Evolutionary conservation across 1,140 invertebrate species (phyloP), one percentile per base, ranked within the genome.

Genomic region (Helicorthomorpha holstii): DNA sequence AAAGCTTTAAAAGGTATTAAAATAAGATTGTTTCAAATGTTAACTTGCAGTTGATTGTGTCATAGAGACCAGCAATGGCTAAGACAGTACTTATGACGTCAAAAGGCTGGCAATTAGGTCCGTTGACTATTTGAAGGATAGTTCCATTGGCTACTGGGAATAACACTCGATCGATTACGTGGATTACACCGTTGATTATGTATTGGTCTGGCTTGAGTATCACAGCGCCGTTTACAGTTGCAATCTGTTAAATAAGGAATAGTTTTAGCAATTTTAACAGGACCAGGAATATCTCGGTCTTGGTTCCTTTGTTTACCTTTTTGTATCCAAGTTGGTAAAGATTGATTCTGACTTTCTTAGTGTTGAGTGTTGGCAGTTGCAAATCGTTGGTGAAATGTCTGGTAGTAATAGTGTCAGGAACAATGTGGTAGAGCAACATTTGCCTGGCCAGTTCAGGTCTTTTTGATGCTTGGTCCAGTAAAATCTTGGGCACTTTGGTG

Each of bases 211-310:
- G 27, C 0, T 23, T 29, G 42, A 27, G 45, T 34, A 60, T 47
- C 23, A 49, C 45, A 1, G 57, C 58, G 19, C 56, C 58, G 42
- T 60, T 60, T 12, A 60, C 49, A 1, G 58, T 58, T 38, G 44
- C 44, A 22, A 46, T 46, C 44, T 46, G 25, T 41, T 12, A 41
- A 12, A 41, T 12, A 19, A 41, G 38, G 12, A 41, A n/a, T n/a
- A n/a, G n/a, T n/a, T n/a, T n/a, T n/a, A n/a, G n/a, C n/a, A n/a
- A n/a, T n/a, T n/a, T n/a, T n/a, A n/a, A n/a, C n/a, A n/a, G n/a
- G 29, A 7, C 29, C 29, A 34, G 29, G 29, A 7, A 34, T 16
- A 7, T 7, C 29, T 34, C 7, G 16, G 7, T 7, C 29, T 16
- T 16, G 29, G 16, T 16, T 34, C 29, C 29, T 7, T 34, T 16